Evolutionary conservation across 2,888 invertebrate species (phyloP), one percentile per base, ranked within the genome.

Genomic region (Morpho achilles): DNA sequence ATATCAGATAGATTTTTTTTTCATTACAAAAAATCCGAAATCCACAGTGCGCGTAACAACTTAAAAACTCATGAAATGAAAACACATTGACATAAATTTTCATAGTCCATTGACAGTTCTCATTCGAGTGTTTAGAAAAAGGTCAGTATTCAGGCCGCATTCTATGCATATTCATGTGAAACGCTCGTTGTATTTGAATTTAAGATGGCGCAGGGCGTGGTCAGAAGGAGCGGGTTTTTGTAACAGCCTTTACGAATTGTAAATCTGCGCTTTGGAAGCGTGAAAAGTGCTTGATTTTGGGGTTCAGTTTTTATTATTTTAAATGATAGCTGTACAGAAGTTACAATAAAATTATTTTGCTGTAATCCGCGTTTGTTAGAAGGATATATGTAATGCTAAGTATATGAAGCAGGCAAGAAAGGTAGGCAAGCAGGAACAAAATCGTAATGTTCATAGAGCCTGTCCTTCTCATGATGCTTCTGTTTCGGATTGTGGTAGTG

Each of bases 171-270:
- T 57, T 59, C 51, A 55, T 52, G 50, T 44, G 16, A 49, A 55
- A 45, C 32, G 47, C 39, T 52, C 55, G 57, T 60, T 54, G 44
- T 41, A 43, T 53, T 54, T 50, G 45, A 48, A 50, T 50, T 59
- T 58, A 46, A 32, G 47, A 53, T 53, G 53, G 58, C 49, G 55
- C 57, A 61, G 62, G 68, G 71, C 67, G 71, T 69, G 67, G 65
- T 59, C 50, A 58, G 16, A 47, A 54, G 52, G 56, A 59, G 56
- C 47, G 53, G 59, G 66, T 66, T 67, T 66, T 71, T 65, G 63
- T 63, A 65, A 63, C 56, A 67, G 58, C 63, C 69, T 67, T 69
- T 63, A 67, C 70, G 67, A 71, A 71, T 70, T 68, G 67, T 66
- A 63, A 65, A 69, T 69, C 63, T 70, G 57, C 61, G 63, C 66